Conservation (phyloP, 1,140 invertebrate species). For the Micrasema minimum region DNA sequence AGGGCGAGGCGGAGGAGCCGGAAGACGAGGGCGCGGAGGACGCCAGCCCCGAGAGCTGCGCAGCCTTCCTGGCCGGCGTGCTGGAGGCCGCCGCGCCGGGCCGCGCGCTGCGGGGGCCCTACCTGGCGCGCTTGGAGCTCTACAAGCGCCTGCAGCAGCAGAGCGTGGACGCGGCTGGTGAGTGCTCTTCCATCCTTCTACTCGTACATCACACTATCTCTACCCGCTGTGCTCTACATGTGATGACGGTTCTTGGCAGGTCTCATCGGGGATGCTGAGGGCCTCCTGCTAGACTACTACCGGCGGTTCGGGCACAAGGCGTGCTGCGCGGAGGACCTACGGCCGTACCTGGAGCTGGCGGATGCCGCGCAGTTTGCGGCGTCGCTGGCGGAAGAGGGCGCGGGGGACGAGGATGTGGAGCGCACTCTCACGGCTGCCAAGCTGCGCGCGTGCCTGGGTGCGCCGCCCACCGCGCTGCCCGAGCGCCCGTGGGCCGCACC, state of each 20-base stretch:
- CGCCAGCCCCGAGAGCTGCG: slow-evolving; percentile 71
- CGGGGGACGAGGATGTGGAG: slow-evolving; percentile 57
- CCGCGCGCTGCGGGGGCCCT: slow-evolving; percentile 76
- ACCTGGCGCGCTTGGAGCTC: slow-evolving; percentile 84
- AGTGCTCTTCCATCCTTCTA: background rate
- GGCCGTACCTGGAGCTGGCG: slow-evolving; percentile 74
- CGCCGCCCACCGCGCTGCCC: slow-evolving; percentile 56
- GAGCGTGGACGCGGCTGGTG: slow-evolving; percentile 62
- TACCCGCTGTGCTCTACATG: too few relatives aligned
- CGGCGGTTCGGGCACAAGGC: slow-evolving; percentile 84
- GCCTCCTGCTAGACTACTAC: slow-evolving; percentile 82
- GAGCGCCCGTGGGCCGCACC: slow-evolving; percentile 67
- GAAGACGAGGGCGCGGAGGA: slow-evolving; percentile 48
- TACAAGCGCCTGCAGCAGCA: slow-evolving; percentile 71
- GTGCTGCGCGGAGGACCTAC: slow-evolving; percentile 83
- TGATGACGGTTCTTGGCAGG: too few relatives aligned
- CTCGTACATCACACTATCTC: too few relatives aligned
- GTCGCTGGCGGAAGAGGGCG: slow-evolving; percentile 43
- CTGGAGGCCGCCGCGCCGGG: slow-evolving; percentile 63
- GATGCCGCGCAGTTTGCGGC: slow-evolving; percentile 47
- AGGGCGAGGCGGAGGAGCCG: slow-evolving; percentile 16
- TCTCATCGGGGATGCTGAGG: slow-evolving; percentile 41
- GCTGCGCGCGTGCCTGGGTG: slow-evolving; percentile 52
- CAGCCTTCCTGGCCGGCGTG: slow-evolving; percentile 71
- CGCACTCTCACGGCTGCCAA: slow-evolving; percentile 43